These are phyloP conservation scores for Ancistrus triradiatus DNA, from an alignment of 2,113 vertebrate genomes.

Conservation along the genomic window DNA sequence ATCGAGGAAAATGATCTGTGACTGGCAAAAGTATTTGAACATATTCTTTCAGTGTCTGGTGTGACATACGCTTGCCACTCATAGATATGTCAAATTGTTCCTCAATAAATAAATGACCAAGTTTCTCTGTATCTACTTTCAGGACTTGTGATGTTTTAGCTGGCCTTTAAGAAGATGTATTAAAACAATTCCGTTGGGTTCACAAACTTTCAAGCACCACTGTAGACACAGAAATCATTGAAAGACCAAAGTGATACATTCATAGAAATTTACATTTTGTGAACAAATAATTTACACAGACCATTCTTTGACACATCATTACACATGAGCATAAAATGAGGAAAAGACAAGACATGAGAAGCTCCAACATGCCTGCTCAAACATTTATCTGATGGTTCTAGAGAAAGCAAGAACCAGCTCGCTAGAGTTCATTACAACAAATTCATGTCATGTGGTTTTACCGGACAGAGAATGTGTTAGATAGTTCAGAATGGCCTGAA, in stretches of 20 bases:
- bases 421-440: slow-evolving; percentile 65
- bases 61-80: too few relatives aligned
- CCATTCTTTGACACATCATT: slow-evolving; percentile 69
- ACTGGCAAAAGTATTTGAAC: too few relatives aligned
- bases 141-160: too few relatives aligned
- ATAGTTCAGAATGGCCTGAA: slow-evolving; percentile 16
- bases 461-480: slow-evolving; percentile 8
- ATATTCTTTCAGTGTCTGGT: too few relatives aligned
- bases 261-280: slow-evolving; percentile 82
- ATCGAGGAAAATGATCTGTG: too few relatives aligned
- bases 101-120: too few relatives aligned
- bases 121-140: too few relatives aligned
- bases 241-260: slow-evolving; percentile 72
- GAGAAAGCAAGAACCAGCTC: slow-evolving; percentile 95
- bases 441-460: slow-evolving; percentile 32
- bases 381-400: slow-evolving; percentile 49
- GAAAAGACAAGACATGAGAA: slow-evolving; percentile 35
- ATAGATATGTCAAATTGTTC: too few relatives aligned
- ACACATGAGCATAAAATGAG: slow-evolving; percentile 75
- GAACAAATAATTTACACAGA: slow-evolving; percentile 76
- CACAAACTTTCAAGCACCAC: too few relatives aligned
- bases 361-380: slow-evolving; percentile 40
- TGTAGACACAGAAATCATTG: slow-evolving; percentile 74
- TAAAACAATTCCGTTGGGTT: too few relatives aligned
- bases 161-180: too few relatives aligned